A percentile compares a stretch with the other conserved stretches of the same genome.
Conservation (phyloP, 2,888 invertebrate genomes). For the Iphiclides podalirius region DNA sequence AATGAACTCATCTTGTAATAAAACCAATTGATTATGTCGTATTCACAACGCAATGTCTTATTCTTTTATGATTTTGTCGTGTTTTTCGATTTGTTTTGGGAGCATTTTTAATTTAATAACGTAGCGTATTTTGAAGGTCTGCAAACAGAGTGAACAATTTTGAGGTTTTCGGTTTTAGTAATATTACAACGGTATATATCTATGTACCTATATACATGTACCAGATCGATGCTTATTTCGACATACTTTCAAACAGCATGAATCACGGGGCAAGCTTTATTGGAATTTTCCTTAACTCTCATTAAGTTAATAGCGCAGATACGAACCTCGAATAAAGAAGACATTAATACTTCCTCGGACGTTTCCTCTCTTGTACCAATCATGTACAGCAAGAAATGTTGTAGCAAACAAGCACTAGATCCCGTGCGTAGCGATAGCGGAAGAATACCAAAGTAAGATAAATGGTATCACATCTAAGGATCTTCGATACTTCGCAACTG, state of each 20-base stretch:
- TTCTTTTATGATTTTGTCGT: too few species aligned
- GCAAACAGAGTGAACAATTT: too few species aligned
- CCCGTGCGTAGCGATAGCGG: neutral
- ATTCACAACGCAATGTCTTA: too few species aligned
- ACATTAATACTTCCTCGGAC: conserved; percentile 4
- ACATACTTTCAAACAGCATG: too few species aligned
- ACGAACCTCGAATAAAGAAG: conserved; percentile 25
- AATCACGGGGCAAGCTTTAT: neutral
- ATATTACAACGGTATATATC: too few species aligned
- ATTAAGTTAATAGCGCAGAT: conserved; percentile 30
- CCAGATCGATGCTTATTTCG: too few species aligned
- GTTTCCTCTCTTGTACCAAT: neutral
- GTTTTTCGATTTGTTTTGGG: too few species aligned
- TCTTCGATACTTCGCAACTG: conserved; percentile 12
- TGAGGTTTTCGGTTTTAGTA: too few species aligned
- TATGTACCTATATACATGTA: too few species aligned
- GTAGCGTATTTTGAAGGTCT: too few species aligned
- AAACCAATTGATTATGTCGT: too few species aligned
- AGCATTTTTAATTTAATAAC: too few species aligned
- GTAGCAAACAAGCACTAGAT: conserved; percentile 6
- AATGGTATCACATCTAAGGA: conserved; percentile 19
- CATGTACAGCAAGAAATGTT: conserved; percentile 14
- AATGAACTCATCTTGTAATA: conserved; percentile 14
- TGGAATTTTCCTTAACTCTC: conserved; percentile 2
- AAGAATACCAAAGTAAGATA: conserved; percentile 19